Percentiles rank a stretch among this genome's conserved stretches.
phyloP scores from a whole-genome alignment of 37 sponge, comb jelly and placozoan species.

The Aplysina aerophoba region DNA sequence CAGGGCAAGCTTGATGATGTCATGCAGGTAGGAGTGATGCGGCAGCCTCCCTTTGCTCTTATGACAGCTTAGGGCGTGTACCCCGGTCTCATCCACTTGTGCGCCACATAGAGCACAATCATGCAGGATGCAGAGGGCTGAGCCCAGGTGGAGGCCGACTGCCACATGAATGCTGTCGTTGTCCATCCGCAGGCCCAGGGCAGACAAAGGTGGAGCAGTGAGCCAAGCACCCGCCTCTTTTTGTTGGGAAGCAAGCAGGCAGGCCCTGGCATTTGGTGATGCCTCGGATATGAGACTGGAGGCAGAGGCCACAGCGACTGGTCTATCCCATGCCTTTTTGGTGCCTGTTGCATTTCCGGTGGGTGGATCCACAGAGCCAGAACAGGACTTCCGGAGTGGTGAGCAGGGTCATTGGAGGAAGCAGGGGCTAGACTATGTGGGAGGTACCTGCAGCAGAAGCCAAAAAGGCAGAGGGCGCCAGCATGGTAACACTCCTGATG shows the following conservation, averaged over 20 bases:
- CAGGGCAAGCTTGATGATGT: conserved; percentile 38
- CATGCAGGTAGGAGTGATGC: conserved; percentile 35
- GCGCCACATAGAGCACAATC: conserved; percentile 44
- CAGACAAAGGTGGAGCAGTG: conserved; percentile 34
- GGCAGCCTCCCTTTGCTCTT: conserved; percentile 29
- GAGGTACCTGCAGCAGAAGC: conserved; percentile 48
- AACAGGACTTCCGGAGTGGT: not conserved
- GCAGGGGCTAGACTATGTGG: conserved; percentile 19
- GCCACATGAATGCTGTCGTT: conserved; percentile 34
- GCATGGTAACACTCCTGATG: conserved; percentile 44
- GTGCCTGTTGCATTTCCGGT: not conserved
- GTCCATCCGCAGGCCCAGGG: conserved; percentile 34
- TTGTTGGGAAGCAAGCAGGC: conserved; percentile 20
- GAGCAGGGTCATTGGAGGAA: conserved; percentile 22
- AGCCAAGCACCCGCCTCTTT: conserved; percentile 46
- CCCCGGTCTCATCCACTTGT: conserved; percentile 13
- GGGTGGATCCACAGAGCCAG: not conserved
- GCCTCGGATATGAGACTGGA: conserved; percentile 21
- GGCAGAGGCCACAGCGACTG: not conserved
- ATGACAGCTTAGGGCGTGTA: conserved; percentile 36
- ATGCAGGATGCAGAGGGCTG: conserved; percentile 43
- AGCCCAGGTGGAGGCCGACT: conserved; percentile 46
- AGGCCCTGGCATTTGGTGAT: conserved; percentile 21
- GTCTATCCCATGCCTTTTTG: conserved; percentile 45
- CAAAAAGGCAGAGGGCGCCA: conserved; percentile 55